Evolutionary conservation across 1,140 invertebrate species (phyloP), one percentile per base, ranked within the genome.

Genomic region (Zaprionus africanus): DNA sequence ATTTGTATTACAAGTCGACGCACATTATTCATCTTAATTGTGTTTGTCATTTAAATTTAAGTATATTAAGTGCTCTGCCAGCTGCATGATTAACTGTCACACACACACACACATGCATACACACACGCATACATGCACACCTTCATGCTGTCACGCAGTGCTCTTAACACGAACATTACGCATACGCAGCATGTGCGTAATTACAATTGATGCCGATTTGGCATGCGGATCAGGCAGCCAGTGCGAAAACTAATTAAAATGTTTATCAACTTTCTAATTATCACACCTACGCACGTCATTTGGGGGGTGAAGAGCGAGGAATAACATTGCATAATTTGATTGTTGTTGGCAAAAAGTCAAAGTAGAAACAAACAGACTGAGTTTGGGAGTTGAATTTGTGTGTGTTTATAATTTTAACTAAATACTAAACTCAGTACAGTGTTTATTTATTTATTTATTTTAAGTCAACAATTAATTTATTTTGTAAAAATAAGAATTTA

Each of bases 251-350:
- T 88, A 88, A 88, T 88, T 90, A 88, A 90, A 88, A 85, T 88
- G 85, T 85, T 88, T 90, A 90, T 90, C 72, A 82, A 90, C 85
- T 88, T 79, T 90, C 67, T 74, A 82, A 85, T 88, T 85, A 77
- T 79, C 72, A 73, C 76, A 81, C 84, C 72, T 78, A 17, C 4
- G 5, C 12, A 60, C 26, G 22, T 24, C 38, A 58, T 36, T 36
- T 12, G 13, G 36, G 36, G 36, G 36, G 31, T 34, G 31, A 34
- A 34, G 36, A 41, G 22, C 49, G 19, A 2, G 2, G 36, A 17
- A 57, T 46, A 65, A 11, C 24, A 54, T 15, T 43, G 36, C 36
- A 63, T 15, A 13, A 54, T 53, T 53, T 13, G 1, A 58, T 49
- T 38, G 41, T 46, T 34, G 46, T 17, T 0, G 43, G 41, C 24